Percentiles rank a stretch among this genome's conserved stretches.
Evolutionary conservation across 2,888 invertebrate genomes (phyloP).

Genomic region (Bimastos eiseni): DNA sequence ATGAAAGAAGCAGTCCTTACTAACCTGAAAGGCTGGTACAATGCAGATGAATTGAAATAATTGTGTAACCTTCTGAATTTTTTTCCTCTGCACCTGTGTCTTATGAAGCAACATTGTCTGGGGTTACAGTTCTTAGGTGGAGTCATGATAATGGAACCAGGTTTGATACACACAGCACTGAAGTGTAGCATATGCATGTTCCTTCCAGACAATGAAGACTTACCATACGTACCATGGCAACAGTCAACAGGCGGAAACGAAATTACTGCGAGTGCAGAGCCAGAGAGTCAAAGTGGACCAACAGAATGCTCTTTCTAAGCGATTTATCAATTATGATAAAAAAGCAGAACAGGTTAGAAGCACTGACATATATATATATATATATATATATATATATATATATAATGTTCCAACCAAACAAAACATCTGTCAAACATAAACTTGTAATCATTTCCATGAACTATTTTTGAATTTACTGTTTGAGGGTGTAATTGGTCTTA

Average conservation of each 20-base stretch:
- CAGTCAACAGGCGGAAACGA: constrained; percentile 82
- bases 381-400: too few relatives aligned
- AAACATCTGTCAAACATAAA: neutral
- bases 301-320: constrained; percentile 64
- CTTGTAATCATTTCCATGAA: neutral
- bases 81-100: neutral
- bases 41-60: neutral
- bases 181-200: neutral
- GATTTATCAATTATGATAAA: constrained; percentile 82
- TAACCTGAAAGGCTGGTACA: neutral
- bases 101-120: neutral
- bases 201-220: constrained; percentile 82
- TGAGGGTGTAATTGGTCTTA: neutral
- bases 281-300: constrained; percentile 75
- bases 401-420: neutral
- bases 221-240: constrained; percentile 87
- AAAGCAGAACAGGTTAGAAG: constrained; percentile 80
- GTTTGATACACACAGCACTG: neutral
- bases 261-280: constrained; percentile 76
- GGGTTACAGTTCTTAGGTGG: neutral
- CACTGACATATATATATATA: too few relatives aligned
- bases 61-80: too few relatives aligned
- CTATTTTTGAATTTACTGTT: neutral
- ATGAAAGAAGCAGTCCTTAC: neutral
- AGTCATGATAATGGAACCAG: neutral